Conservation (phyloP, 2,888 invertebrate genomes). For the Maniola hyperantus region DNA sequence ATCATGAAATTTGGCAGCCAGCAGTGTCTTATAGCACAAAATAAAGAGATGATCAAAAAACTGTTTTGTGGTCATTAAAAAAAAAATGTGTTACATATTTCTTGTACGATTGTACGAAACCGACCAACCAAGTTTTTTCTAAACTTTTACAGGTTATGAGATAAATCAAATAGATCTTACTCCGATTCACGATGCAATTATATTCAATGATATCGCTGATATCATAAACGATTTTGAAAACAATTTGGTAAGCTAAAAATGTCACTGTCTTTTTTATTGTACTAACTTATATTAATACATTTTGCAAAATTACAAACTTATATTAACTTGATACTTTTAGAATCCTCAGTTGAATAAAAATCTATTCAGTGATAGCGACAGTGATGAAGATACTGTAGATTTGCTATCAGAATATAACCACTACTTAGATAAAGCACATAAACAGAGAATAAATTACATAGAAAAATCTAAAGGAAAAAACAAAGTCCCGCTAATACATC, state of each 20-base stretch:
- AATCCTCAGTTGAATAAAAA: conserved; percentile 54
- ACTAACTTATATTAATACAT: neutral
- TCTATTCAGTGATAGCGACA: conserved; percentile 60
- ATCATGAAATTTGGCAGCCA: too few species aligned
- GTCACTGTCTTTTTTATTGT: neutral
- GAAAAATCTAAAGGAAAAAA: conserved; percentile 67
- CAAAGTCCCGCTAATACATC: conserved; percentile 62
- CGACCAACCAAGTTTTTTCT: too few species aligned
- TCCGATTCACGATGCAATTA: conserved; percentile 68
- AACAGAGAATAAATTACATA: conserved; percentile 59
- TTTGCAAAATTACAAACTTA: neutral
- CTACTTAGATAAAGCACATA: conserved; percentile 70
- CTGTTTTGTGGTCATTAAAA: too few species aligned
- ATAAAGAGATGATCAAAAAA: too few species aligned
- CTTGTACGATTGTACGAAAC: too few species aligned
- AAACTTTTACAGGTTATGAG: conserved; percentile 53
- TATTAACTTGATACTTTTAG: conserved; percentile 48
- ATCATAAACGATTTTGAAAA: conserved; percentile 68
- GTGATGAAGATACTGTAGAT: conserved; percentile 67
- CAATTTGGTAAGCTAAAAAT: conserved; percentile 55
- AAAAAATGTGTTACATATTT: too few species aligned
- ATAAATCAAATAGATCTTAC: conserved; percentile 59
- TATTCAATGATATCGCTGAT: conserved; percentile 71
- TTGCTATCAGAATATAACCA: conserved; percentile 70
- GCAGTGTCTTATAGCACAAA: too few species aligned